Base-by-base conservation (phyloP, 1,140 invertebrate genomes). In the Hyphantria cunea region DNA sequence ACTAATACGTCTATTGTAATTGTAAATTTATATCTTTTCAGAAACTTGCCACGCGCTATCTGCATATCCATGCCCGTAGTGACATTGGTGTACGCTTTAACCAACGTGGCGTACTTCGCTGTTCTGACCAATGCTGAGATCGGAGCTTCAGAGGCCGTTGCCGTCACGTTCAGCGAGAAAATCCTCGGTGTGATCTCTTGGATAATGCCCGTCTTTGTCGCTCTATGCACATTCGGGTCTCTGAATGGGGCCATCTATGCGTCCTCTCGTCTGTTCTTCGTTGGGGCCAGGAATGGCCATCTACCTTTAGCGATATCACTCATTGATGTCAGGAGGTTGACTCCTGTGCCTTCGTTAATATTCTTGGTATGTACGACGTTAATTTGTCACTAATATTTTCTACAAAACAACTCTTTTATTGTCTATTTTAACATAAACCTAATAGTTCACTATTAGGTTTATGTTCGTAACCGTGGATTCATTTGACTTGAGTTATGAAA, bases 41-140 rank as follows among this genome's bases (percentile, higher is more conserved):
- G 96, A 77, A 98, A 98, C 92, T 91, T 98, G 1, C 97, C 97
- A 3, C 92, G 93, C 50, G 97, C 98, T 0, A 98, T 99, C 74
- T 96, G 95, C 80, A 97, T 98, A 72, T 98, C 97, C 0, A 93
- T 99, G 92, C 97, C 97, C 0, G 86, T 98, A 5, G 96, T 98
- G 0, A 98, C 97, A 0, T 76, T 95, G 0, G 95, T 98, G 60
- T 99, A 98, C 81, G 94, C 97, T 11, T 85, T 98, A 6, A 96
- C 97, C 0, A 99, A 99, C 83, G 82, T 98, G 14, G 96, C 97
- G 11, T 99, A 98, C 87, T 96, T 98, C 78, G 94, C 95, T 13
- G 97, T 98, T 5, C 92, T 99, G 0, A 94, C 94, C 6, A 94
- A 94, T 34, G 93, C 93, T 51, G 96, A 96, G 76, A 95, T 98